A percentile compares a stretch with the other conserved stretches of the same genome.
phyloP scores from a whole-genome alignment of 2,797 vertebrate species.

The Lepus townsendii region DNA sequence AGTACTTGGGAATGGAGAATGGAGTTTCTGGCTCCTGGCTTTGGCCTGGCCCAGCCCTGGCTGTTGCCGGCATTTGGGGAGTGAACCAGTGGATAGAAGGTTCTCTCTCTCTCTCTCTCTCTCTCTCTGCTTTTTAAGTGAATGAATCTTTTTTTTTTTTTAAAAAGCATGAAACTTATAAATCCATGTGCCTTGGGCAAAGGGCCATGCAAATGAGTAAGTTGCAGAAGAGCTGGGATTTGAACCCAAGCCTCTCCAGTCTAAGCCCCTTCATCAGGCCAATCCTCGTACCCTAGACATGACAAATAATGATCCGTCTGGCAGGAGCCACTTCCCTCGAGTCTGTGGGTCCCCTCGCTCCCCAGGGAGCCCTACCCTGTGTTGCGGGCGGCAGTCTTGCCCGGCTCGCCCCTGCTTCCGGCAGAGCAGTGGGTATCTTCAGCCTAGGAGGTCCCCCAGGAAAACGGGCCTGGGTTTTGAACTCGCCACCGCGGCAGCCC shows the following conservation, averaged over 20 bases:
- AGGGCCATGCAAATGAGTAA: neutral
- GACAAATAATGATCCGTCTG: neutral
- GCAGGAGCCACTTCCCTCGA: rapidly evolving
- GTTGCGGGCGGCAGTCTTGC: neutral
- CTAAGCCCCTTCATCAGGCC: neutral
- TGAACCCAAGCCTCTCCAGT: neutral
- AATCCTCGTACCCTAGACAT: rapidly evolving
- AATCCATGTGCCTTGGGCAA: neutral
- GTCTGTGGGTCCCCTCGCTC: neutral
- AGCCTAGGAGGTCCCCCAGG: slow-evolving; percentile 79
- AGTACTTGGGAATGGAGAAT: too few species aligned
- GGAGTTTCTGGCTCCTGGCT: too few species aligned
- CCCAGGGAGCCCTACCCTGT: neutral
- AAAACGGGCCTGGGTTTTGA: slow-evolving; percentile 72
- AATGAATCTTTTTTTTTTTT: too few species aligned
- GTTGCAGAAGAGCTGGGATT: neutral
- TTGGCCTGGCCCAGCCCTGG: too few species aligned
- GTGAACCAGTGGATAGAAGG: too few species aligned
- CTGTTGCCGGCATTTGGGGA: too few species aligned
- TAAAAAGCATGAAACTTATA: neutral
- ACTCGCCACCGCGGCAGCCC: slow-evolving; percentile 84
- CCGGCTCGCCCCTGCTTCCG: neutral
- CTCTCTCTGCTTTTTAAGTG: too few species aligned
- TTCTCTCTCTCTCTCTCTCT: too few species aligned
- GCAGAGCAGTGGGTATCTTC: slow-evolving; percentile 78